Percentiles rank a stretch among this genome's conserved stretches.
Evolutionary conservation across 2,888 invertebrate species (phyloP).

Genomic region (Koerneria pararmatus): DNA sequence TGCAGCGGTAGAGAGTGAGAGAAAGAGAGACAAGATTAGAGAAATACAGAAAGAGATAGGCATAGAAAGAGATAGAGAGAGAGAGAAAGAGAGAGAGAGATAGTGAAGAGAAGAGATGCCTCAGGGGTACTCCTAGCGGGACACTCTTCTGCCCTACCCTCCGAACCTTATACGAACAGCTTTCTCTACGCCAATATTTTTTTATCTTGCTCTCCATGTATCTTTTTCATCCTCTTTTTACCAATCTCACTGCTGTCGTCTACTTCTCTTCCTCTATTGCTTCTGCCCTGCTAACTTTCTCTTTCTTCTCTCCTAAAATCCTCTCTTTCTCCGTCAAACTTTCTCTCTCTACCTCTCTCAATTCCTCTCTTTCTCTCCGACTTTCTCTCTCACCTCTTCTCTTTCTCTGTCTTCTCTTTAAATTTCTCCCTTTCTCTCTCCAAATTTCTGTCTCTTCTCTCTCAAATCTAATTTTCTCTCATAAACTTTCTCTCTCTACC

Average conservation of each 20-base stretch:
- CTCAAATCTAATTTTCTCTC: too few relatives aligned
- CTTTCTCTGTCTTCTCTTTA: not conserved
- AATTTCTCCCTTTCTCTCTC: not conserved
- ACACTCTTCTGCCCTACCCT: not conserved
- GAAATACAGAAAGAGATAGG: conserved; percentile 1
- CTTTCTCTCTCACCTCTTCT: conserved; percentile 18
- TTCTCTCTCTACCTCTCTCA: conserved; percentile 19
- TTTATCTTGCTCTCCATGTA: not conserved
- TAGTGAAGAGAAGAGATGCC: not conserved
- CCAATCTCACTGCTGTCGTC: not conserved
- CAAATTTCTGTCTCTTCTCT: not conserved
- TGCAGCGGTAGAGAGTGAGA: not conserved
- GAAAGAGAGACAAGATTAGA: not conserved
- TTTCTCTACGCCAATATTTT: not conserved
- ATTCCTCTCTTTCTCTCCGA: conserved; percentile 27
- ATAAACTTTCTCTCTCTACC: too few relatives aligned
- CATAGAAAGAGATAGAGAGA: not conserved
- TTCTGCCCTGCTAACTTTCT: conserved; percentile 21
- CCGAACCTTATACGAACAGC: not conserved
- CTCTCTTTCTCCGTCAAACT: too few relatives aligned
- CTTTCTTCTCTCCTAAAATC: conserved; percentile 20
- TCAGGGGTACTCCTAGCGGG: not conserved
- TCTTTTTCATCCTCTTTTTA: not conserved
- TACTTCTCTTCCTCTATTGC: conserved; percentile 17
- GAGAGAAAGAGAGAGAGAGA: not conserved